Conservation (phyloP, 2,797 vertebrate species). For the Peromyscus eremicus region DNA sequence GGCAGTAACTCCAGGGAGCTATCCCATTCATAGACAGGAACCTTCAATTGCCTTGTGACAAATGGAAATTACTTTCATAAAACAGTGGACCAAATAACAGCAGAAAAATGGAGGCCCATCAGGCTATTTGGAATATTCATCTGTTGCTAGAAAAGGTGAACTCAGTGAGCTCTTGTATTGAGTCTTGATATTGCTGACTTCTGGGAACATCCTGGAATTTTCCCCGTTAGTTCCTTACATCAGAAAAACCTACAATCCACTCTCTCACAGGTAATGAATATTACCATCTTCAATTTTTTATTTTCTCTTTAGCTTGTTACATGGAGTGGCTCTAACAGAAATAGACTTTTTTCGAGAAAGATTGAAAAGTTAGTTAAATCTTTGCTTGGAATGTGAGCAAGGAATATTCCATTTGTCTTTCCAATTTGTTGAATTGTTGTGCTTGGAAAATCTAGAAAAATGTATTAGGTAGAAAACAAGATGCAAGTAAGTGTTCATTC, state of each 20-base stretch:
- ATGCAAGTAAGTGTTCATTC: conserved; percentile 17
- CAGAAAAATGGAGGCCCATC: neutral
- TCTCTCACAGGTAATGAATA: conserved; percentile 71
- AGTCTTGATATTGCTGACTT: neutral
- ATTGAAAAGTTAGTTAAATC: conserved; percentile 79
- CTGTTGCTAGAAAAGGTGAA: neutral
- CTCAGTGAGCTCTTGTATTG: neutral
- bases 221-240: conserved; percentile 55
- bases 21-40: neutral
- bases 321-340: conserved; percentile 68
- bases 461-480: neutral
- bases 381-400: conserved; percentile 78
- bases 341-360: conserved; percentile 76
- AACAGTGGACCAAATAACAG: neutral
- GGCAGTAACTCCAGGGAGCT: neutral
- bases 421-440: conserved; percentile 68
- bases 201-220: neutral
- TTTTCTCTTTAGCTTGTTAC: conserved; percentile 54
- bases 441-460: conserved; percentile 72
- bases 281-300: conserved; percentile 80
- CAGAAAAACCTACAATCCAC: neutral
- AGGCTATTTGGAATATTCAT: neutral
- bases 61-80: neutral
- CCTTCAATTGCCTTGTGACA: neutral
- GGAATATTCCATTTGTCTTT: conserved; percentile 82